phyloP scores from a whole-genome alignment of 2,797 vertebrate species.

The Furcifer pardalis region DNA sequence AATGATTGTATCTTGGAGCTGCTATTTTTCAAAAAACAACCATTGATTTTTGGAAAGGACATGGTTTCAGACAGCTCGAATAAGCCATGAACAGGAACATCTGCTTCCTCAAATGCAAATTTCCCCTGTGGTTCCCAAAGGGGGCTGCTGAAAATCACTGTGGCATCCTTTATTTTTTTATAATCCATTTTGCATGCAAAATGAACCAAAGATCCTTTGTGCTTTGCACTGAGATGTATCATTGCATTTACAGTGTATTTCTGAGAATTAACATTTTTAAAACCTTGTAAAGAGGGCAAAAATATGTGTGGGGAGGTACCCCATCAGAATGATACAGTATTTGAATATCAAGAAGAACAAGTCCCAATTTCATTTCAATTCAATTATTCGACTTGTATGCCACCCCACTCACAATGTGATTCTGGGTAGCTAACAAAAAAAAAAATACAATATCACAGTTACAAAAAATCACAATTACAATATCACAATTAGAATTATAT shows the following conservation, averaged over 20 bases:
- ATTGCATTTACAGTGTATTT: not conserved
- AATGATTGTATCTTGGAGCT: not conserved
- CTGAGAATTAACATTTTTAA: not conserved
- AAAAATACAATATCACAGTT: too few relatives aligned
- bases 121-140: not conserved
- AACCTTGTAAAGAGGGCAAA: not conserved
- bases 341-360: not conserved
- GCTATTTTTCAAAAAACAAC: not conserved
- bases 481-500: too few relatives aligned
- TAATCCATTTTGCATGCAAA: not conserved
- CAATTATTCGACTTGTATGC: too few relatives aligned
- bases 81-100: not conserved
- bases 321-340: not conserved
- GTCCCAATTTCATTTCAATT: not conserved
- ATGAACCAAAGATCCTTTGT: not conserved
- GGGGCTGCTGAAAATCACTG: conserved; percentile 19
- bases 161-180: not conserved
- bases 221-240: not conserved
- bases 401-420: too few relatives aligned
- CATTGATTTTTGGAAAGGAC: conserved; percentile 1
- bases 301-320: not conserved
- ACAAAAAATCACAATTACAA: too few relatives aligned
- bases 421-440: too few relatives aligned
- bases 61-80: not conserved
- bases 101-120: not conserved